Conservation (phyloP, 1,140 invertebrate genomes). For the Condylostylus longicornis region DNA sequence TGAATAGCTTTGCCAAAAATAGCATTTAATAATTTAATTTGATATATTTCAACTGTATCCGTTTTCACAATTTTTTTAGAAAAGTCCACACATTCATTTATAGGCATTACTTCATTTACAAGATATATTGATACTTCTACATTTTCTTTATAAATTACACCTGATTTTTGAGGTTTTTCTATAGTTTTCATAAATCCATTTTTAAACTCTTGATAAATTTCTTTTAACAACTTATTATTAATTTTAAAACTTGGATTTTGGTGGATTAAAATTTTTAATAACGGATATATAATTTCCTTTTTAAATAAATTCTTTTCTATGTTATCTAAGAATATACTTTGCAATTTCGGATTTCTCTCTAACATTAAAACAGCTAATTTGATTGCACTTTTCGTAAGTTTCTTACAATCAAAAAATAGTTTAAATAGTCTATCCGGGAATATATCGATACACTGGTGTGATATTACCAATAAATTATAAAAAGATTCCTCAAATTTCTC, state of each 20-base stretch:
- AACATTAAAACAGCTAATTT: slow-evolving; percentile 36
- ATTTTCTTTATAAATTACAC: slow-evolving; percentile 40
- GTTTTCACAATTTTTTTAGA: slow-evolving; percentile 41
- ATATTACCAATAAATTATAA: slow-evolving; percentile 38
- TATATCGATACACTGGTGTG: slow-evolving; percentile 37
- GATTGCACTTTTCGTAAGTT: slow-evolving; percentile 35
- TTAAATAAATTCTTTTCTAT: slow-evolving; percentile 22
- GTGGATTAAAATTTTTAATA: slow-evolving; percentile 36
- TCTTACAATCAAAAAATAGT: slow-evolving; percentile 29
- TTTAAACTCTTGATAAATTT: slow-evolving; percentile 40
- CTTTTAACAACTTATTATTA: slow-evolving; percentile 31
- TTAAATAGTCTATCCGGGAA: slow-evolving; percentile 37
- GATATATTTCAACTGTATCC: slow-evolving; percentile 39
- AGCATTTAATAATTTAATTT: slow-evolving; percentile 37
- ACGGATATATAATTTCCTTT: slow-evolving; percentile 41
- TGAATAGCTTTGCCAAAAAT: slow-evolving; percentile 35
- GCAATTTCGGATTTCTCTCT: slow-evolving; percentile 31
- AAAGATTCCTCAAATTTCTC: slow-evolving; percentile 38
- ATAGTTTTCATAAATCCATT: slow-evolving; percentile 40
- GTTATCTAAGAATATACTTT: slow-evolving; percentile 26
- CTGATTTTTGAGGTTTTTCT: slow-evolving; percentile 47
- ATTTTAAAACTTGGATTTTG: slow-evolving; percentile 28
- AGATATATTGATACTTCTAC: slow-evolving; percentile 36
- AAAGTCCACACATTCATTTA: slow-evolving; percentile 36
- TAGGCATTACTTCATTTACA: slow-evolving; percentile 38